phyloP scores from a whole-genome alignment of 2,888 invertebrate genomes.

The Ceraclea dissimilis region DNA sequence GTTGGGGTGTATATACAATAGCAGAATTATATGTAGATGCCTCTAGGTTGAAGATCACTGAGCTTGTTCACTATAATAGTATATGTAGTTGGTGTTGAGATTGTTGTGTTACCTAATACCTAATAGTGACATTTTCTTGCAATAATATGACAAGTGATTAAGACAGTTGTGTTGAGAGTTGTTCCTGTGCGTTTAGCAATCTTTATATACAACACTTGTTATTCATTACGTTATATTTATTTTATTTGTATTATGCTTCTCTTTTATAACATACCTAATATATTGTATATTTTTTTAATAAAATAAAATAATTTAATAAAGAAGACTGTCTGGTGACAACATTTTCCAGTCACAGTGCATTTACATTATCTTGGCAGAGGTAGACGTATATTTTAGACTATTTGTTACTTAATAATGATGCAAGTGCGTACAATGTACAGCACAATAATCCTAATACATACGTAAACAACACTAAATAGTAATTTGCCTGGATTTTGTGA shows the following conservation, averaged over 20 bases:
- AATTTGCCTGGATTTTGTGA: slow-evolving; percentile 10
- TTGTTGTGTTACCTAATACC: too few relatives aligned
- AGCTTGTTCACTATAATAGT: too few relatives aligned
- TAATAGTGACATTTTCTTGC: background rate
- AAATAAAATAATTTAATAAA: too few relatives aligned
- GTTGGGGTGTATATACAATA: too few relatives aligned
- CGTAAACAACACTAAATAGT: background rate
- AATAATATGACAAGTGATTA: too few relatives aligned
- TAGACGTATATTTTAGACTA: too few relatives aligned
- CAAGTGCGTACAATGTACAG: too few relatives aligned
- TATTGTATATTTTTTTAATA: background rate
- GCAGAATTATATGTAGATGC: too few relatives aligned
- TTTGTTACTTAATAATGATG: too few relatives aligned
- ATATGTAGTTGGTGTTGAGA: too few relatives aligned
- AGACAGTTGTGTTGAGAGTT: background rate
- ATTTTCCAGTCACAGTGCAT: slow-evolving; percentile 6
- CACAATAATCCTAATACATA: too few relatives aligned
- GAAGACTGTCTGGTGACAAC: slow-evolving; percentile 3
- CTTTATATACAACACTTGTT: background rate
- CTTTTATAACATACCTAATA: background rate
- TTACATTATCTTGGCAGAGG: slow-evolving; percentile 10
- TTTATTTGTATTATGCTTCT: background rate
- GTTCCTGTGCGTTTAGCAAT: slow-evolving; percentile 5
- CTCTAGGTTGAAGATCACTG: too few relatives aligned
- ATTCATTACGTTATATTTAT: background rate